Conservation (phyloP, 2,888 invertebrate genomes). For the Cotesia congregata region DNA sequence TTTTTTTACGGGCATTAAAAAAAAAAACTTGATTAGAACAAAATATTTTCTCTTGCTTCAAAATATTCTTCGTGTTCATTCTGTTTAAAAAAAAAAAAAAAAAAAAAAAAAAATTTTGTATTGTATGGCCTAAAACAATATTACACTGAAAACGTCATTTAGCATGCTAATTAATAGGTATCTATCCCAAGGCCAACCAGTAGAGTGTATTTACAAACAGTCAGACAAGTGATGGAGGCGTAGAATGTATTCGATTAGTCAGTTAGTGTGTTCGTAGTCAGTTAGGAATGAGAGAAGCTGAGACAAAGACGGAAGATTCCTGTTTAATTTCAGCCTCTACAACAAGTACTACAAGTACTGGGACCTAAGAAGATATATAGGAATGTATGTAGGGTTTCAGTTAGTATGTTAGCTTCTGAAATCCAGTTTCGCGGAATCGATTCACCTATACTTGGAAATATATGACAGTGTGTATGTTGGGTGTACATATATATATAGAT, state of each 20-base stretch:
- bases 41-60: too few species aligned
- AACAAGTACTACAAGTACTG: constrained; percentile 10
- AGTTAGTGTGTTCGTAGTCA: background rate
- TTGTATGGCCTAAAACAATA: too few species aligned
- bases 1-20: too few species aligned
- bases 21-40: too few species aligned
- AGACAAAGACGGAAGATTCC: constrained; percentile 6
- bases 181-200: constrained; percentile 3
- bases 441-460: constrained; percentile 4
- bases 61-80: too few species aligned
- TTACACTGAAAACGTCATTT: too few species aligned
- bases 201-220: constrained; percentile 2
- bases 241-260: background rate
- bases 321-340: background rate
- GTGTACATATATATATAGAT: constrained; percentile 10
- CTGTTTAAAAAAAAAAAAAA: too few species aligned
- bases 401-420: background rate
- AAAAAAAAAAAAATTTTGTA: too few species aligned
- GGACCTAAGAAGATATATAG: background rate
- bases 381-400: background rate
- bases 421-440: constrained; percentile 22
- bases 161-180: constrained; percentile 8
- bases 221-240: background rate
- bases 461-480: background rate
- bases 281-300: background rate